A percentile compares a stretch with the other conserved stretches of the same genome.
Conservation (phyloP, 2,888 invertebrate genomes). For the Nomada fabriciana region DNA sequence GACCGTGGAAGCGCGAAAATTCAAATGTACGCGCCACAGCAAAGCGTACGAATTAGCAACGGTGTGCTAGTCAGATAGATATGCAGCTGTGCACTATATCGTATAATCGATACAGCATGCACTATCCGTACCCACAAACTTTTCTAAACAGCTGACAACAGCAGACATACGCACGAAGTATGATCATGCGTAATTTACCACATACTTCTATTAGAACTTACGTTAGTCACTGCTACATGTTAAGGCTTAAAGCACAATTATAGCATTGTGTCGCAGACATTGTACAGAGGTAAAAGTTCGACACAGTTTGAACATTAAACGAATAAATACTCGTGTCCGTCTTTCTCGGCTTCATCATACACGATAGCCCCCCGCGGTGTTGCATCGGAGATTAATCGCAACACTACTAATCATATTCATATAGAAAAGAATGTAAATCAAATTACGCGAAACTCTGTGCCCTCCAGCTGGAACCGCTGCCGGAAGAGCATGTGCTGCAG, state of each 20-base stretch:
- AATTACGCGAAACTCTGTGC: slow-evolving; percentile 81
- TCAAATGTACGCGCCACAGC: slow-evolving; percentile 12
- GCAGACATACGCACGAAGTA: slow-evolving; percentile 6
- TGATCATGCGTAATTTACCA: slow-evolving; percentile 26
- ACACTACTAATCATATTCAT: slow-evolving; percentile 37
- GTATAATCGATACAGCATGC: slow-evolving; percentile 27
- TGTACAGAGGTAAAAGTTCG: slow-evolving; percentile 34
- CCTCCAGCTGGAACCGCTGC: slow-evolving; percentile 74
- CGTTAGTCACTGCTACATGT: slow-evolving; percentile 26
- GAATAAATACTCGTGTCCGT: slow-evolving; percentile 5
- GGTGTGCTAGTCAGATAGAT: neutral
- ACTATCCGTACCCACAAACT: slow-evolving; percentile 4
- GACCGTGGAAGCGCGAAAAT: slow-evolving; percentile 35
- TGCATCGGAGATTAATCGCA: slow-evolving; percentile 15
- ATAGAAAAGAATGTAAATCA: slow-evolving; percentile 61
- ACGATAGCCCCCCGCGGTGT: neutral
- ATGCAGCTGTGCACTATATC: slow-evolving; percentile 34
- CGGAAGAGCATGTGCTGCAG: slow-evolving; percentile 88
- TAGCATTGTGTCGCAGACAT: slow-evolving; percentile 3
- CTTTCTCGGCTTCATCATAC: slow-evolving; percentile 8
- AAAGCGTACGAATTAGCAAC: slow-evolving; percentile 23
- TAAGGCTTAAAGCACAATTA: slow-evolving; percentile 18
- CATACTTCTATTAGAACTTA: slow-evolving; percentile 30
- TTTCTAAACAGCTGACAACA: slow-evolving; percentile 4
- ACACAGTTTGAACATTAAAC: slow-evolving; percentile 8